These are phyloP conservation scores for Ochropleura plecta DNA, from an alignment of 2,888 invertebrate species.

Conservation along the genomic window DNA sequence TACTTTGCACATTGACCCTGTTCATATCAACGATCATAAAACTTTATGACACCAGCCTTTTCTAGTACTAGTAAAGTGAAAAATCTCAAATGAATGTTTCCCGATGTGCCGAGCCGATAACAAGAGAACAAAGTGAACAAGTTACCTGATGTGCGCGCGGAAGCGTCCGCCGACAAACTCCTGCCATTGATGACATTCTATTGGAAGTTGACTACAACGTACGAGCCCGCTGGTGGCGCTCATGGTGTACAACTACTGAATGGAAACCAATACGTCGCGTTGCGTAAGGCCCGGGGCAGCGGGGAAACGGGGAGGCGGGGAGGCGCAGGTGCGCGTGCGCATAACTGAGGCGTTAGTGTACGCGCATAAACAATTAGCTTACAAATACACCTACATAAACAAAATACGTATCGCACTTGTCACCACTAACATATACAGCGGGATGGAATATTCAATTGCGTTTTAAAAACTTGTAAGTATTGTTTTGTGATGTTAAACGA, in stretches of 20 bases:
- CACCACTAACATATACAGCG: constrained; percentile 46
- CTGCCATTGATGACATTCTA: background rate
- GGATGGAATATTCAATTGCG: constrained; percentile 26
- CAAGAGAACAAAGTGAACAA: background rate
- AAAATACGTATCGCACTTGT: constrained; percentile 59
- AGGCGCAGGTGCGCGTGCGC: constrained; percentile 65
- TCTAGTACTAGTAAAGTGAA: background rate
- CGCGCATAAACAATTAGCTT: constrained; percentile 50
- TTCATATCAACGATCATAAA: too few species aligned
- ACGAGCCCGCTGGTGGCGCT: background rate
- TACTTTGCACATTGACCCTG: too few species aligned
- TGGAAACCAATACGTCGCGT: background rate
- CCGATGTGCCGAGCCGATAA: background rate
- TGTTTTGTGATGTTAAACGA: background rate
- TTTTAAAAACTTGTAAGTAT: background rate
- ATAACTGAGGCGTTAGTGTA: constrained; percentile 67
- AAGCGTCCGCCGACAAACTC: background rate
- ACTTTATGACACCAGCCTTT: background rate
- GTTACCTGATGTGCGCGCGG: background rate
- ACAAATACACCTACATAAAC: constrained; percentile 64
- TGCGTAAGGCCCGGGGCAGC: background rate
- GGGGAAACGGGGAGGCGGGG: background rate
- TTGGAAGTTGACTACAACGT: background rate
- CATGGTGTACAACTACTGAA: background rate
- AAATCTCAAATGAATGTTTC: background rate